Conservation (phyloP, 30 jellyfish, hydroid and myxozoan species). For the Sanderia malayensis region DNA sequence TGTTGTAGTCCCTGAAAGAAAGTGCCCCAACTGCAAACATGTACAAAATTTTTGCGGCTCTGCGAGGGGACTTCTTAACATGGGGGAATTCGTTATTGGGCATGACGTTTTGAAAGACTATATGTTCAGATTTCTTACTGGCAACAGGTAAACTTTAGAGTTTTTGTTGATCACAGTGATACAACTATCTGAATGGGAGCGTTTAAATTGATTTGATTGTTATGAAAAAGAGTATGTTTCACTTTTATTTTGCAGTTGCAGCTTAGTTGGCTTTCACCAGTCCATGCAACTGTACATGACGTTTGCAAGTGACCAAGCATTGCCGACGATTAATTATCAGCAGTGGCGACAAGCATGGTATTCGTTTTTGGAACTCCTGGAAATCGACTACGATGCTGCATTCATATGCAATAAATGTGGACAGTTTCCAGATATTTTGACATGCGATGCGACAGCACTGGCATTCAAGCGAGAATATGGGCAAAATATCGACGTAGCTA, state of each 20-base stretch:
- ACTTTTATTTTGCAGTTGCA: conserved; percentile 4
- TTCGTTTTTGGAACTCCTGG: conserved; percentile 18
- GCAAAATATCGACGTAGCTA: background rate
- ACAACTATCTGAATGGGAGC: background rate
- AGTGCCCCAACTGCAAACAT: background rate
- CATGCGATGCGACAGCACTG: background rate
- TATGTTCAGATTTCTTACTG: background rate
- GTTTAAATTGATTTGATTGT: background rate
- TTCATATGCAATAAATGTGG: background rate
- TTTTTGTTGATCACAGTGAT: background rate
- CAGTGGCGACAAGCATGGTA: conserved; percentile 30
- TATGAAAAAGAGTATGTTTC: background rate
- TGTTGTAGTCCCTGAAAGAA: background rate
- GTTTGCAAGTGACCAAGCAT: conserved; percentile 6
- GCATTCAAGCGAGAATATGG: conserved; percentile 28
- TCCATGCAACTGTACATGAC: conserved; percentile 11
- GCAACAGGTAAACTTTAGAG: conserved; percentile 5
- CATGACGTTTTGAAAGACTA: conserved; percentile 9
- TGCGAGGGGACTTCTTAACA: background rate
- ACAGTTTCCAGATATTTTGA: background rate
- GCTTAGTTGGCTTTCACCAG: conserved; percentile 16
- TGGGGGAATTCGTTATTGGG: conserved; percentile 1
- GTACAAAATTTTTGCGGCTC: background rate
- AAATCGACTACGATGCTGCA: conserved; percentile 6
- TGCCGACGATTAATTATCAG: conserved; percentile 10